Evolutionary conservation across 2,113 vertebrate species (phyloP).

Genomic region (Cyphomyrus plagiostoma): DNA sequence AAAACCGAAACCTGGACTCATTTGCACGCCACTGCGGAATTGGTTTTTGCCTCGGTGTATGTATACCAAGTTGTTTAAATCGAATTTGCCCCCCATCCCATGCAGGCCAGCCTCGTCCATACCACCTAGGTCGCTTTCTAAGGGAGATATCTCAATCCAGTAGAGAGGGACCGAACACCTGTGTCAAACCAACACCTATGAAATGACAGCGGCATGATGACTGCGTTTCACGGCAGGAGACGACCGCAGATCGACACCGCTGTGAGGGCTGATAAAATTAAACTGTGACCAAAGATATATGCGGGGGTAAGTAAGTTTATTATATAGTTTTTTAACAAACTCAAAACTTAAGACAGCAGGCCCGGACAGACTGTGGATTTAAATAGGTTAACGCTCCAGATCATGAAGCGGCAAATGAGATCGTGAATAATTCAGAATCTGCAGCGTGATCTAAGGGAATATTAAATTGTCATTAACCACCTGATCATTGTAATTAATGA

Average conservation of each 20-base stretch:
- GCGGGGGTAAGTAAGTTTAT: background rate
- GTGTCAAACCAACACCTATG: background rate
- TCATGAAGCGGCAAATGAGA: conserved; percentile 39
- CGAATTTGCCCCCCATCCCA: background rate
- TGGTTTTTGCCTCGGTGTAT: background rate
- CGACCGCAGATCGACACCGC: background rate
- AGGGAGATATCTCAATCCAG: background rate
- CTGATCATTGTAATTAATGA: conserved; percentile 54
- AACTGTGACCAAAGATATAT: background rate
- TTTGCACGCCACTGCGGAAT: background rate
- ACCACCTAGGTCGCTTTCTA: background rate
- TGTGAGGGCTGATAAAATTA: background rate
- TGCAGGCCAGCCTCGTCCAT: background rate
- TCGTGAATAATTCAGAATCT: conserved; percentile 57
- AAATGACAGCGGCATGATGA: background rate
- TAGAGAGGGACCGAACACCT: background rate
- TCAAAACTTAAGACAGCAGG: background rate
- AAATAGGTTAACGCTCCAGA: conserved; percentile 42
- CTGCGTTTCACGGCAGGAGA: background rate
- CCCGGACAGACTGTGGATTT: conserved; percentile 28
- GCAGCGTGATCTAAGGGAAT: conserved; percentile 52
- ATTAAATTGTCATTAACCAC: conserved; percentile 53
- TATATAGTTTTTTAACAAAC: background rate
- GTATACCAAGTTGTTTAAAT: background rate
- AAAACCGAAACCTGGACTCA: background rate